Evolutionary conservation across 2,113 vertebrate species (phyloP).

Genomic region (Kryptolebias marmoratus): DNA sequence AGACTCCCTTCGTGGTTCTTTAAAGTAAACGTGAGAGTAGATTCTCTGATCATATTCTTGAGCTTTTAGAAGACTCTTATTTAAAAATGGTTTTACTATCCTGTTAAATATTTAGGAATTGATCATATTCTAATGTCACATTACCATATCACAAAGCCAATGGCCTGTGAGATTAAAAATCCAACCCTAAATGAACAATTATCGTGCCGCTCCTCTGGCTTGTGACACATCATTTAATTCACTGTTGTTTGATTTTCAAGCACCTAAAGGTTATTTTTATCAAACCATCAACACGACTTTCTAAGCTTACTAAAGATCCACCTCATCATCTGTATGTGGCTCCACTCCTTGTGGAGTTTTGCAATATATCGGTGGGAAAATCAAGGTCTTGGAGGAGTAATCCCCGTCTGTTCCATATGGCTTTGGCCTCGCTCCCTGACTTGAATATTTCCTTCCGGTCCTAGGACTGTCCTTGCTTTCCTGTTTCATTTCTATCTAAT

Average conservation of each 20-base stretch:
- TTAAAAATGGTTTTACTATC: no score
- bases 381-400: constrained; percentile 18
- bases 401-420: constrained; percentile 29
- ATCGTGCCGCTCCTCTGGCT: no score
- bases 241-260: neutral
- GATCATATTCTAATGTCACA: no score
- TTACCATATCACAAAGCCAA: no score
- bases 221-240: no score
- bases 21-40: no score
- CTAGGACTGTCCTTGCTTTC: constrained; percentile 43
- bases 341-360: neutral
- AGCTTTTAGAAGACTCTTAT: no score
- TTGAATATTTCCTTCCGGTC: constrained; percentile 52
- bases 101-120: no score
- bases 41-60: no score
- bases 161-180: no score
- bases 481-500: constrained; percentile 65
- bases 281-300: constrained; percentile 3
- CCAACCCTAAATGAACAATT: no score
- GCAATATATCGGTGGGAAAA: constrained; percentile 6
- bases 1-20: no score
- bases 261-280: neutral
- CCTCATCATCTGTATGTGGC: neutral
- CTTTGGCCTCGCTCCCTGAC: constrained; percentile 24
- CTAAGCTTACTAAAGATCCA: constrained; percentile 5